Base-by-base conservation (phyloP, 2,797 vertebrate genomes). In the Hippoglossus hippoglossus region DNA sequence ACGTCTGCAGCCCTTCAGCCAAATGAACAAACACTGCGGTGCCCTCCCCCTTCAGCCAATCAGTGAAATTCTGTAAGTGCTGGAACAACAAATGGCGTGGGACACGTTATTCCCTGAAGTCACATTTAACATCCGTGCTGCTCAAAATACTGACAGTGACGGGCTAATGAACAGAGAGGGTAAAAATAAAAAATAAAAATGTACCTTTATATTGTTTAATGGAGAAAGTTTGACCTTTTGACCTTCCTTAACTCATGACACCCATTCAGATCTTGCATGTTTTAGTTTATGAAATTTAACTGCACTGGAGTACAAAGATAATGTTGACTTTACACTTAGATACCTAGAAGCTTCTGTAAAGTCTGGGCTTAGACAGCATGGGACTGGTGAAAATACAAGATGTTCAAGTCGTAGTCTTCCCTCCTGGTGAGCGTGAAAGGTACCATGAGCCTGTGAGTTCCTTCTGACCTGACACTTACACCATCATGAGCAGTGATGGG, bases 21-120 rank as follows among this genome's bases (percentile, higher is more conserved):
- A 65, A 67, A 76, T 83, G 51, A 67, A 5, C 63, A 72, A 63
- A 26, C 49, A 53, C 56, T 50, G 56, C 60, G 54, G 44, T 39
- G 55, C 22, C 26, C 26, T 56, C 39, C n/a, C 61, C n/a, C 22
- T 16, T 44, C 36, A 55, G 72, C 46, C 31, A 46, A 34, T 64
- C 50, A 24, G 44, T 16, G 21, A 12, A 5, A 58, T 19, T 56
- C 3, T 28, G 18, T 52, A 62, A 58, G 47, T 69, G 66, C 65
- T 61, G 18, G 10, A 60, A 34, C 52, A 63, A 31, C 52, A 75
- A 67, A 77, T n/a, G 28, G 50, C 12, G 53, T 31, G 75, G 39
- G 31, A 52, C 58, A 26, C 5, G 1, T 39, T 52, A 22, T 21
- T 67, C 68, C 59, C 59, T 67, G 9, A 73, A 41, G 70, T 68